phyloP scores from a whole-genome alignment of 2,797 vertebrate genomes.

The Lutjanus argentimaculatus region DNA sequence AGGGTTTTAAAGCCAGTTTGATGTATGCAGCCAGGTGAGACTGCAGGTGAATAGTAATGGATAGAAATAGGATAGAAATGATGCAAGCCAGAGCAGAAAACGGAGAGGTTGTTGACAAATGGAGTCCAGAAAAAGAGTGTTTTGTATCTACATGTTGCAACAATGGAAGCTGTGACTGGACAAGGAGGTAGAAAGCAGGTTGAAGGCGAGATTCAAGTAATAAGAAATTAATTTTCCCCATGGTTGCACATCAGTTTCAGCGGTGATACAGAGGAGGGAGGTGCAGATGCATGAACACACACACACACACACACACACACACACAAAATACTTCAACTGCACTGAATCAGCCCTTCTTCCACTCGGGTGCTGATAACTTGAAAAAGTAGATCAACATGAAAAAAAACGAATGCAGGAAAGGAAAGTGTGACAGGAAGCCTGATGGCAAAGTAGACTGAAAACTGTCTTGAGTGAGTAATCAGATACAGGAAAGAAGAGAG shows the following conservation, averaged over 20 bases:
- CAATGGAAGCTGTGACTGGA: constrained; percentile 21
- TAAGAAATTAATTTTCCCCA: constrained; percentile 72
- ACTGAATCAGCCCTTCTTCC: constrained; percentile 17
- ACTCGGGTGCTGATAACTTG: constrained; percentile 25
- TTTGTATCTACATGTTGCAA: constrained; percentile 11
- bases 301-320: neutral
- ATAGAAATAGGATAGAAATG: constrained; percentile 1
- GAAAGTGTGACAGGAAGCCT: constrained; percentile 25
- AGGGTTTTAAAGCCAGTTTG: constrained; percentile 45
- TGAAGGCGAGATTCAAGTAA: constrained; percentile 31
- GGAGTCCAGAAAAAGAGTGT: constrained; percentile 7
- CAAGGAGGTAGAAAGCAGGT: constrained; percentile 1
- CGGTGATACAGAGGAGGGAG: constrained; percentile 20
- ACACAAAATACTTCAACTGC: constrained; percentile 28
- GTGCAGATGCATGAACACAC: constrained; percentile 33
- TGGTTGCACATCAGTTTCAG: constrained; percentile 60
- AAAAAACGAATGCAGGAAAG: constrained; percentile 4
- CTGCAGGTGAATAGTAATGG: constrained; percentile 64
- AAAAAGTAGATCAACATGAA: constrained; percentile 31
- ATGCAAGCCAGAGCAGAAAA: constrained; percentile 1
- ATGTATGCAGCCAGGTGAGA: constrained; percentile 58
- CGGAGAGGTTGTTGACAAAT: constrained; percentile 22
- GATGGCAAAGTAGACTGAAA: constrained; percentile 15
- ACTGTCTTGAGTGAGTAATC: neutral
- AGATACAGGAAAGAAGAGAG: neutral